Conservation (phyloP, 2,888 invertebrate genomes). For the Sympetrum striolatum region DNA sequence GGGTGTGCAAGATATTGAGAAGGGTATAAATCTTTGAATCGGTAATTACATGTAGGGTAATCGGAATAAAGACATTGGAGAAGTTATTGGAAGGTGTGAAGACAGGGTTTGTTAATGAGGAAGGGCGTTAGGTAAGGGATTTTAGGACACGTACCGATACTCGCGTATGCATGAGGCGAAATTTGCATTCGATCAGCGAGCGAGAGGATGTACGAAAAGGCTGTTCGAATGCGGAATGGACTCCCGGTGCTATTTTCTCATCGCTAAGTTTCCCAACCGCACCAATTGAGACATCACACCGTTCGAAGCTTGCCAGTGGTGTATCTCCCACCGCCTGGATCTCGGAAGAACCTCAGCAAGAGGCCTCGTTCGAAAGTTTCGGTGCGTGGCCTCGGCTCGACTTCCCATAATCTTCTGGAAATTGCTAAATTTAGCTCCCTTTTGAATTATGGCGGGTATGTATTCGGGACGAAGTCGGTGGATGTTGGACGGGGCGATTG, state of each 20-base stretch:
- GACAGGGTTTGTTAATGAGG: no score
- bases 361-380: background rate
- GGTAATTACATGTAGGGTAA: no score
- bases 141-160: background rate
- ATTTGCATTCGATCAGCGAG: background rate
- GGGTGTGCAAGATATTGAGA: no score
- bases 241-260: background rate
- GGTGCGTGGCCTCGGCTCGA: background rate
- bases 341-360: background rate
- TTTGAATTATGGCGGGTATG: no score
- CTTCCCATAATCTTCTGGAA: no score
- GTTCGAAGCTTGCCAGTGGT: background rate
- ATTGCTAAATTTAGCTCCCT: no score
- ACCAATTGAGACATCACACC: slow-evolving; percentile 1
- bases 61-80: no score
- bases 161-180: background rate
- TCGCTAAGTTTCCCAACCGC: background rate
- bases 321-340: background rate
- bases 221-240: slow-evolving; percentile 14
- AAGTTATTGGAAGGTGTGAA: no score
- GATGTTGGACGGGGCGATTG: no score
- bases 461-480: no score
- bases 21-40: no score
- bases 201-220: background rate
- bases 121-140: no score